A percentile compares a stretch with the other conserved stretches of the same genome.
These are phyloP conservation scores for Lutraria rhynchaena DNA, from an alignment of 1,140 invertebrate species.

Conservation along the genomic window DNA sequence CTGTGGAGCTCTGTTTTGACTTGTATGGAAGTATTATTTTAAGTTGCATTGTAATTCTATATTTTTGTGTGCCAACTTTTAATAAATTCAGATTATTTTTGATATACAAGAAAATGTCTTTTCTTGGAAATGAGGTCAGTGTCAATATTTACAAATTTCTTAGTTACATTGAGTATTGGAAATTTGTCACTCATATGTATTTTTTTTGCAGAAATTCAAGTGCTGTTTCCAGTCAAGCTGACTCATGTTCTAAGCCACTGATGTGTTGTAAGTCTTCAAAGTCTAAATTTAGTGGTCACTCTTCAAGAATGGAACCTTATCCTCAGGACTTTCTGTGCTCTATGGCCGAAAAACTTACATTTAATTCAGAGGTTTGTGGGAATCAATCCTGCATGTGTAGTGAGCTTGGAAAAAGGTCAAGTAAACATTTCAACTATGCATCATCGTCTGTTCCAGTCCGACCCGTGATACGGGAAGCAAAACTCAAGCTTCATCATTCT, in stretches of 20 bases:
- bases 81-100: too few species aligned
- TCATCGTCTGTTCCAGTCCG: constrained; percentile 56
- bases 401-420: constrained; percentile 45
- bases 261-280: too few species aligned
- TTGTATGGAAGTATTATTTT: too few species aligned
- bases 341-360: constrained; percentile 67
- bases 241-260: too few species aligned
- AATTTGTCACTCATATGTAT: too few species aligned
- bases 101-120: too few species aligned
- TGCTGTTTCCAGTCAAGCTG: neutral
- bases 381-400: constrained; percentile 66
- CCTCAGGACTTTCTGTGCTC: constrained; percentile 67
- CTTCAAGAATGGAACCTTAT: constrained; percentile 67
- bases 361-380: constrained; percentile 66
- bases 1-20: too few species aligned
- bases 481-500: constrained; percentile 72
- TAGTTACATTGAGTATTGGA: too few species aligned
- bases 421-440: constrained; percentile 68
- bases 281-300: neutral
- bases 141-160: too few species aligned
- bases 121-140: too few species aligned
- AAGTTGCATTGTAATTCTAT: too few species aligned
- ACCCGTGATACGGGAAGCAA: constrained; percentile 69
- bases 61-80: too few species aligned
- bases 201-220: neutral